Conservation (phyloP, 2,888 invertebrate genomes). For the Congeria kusceri region DNA sequence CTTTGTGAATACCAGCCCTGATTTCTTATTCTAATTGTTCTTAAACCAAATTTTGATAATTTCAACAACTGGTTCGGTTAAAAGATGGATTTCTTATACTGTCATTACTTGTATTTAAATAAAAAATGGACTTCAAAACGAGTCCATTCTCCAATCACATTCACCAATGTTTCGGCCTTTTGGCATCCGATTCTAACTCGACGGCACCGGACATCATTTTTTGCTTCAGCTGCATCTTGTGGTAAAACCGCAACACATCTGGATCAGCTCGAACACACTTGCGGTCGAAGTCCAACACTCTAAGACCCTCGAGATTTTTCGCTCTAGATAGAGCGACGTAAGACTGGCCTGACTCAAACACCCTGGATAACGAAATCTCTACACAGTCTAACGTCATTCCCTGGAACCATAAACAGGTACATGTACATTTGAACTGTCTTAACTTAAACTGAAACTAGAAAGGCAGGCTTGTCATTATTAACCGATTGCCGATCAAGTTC, state of each 20-base stretch:
- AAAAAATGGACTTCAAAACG: no score
- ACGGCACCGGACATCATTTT: slow-evolving; percentile 70
- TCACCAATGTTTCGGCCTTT: slow-evolving; percentile 63
- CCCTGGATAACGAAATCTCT: slow-evolving; percentile 95
- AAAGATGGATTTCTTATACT: no score
- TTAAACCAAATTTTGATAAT: no score
- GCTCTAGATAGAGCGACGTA: slow-evolving; percentile 98
- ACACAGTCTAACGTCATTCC: slow-evolving; percentile 97
- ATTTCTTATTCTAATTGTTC: no score
- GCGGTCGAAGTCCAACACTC: slow-evolving; percentile 94
- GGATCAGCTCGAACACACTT: slow-evolving; percentile 95
- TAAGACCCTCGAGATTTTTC: slow-evolving; percentile 93
- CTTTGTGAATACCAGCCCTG: no score
- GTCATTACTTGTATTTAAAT: no score
- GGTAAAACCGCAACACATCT: slow-evolving; percentile 93
- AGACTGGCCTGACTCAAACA: slow-evolving; percentile 98
- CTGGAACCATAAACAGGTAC: slow-evolving; percentile 86
- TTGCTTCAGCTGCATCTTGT: slow-evolving; percentile 72
- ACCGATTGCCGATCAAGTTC: no score
- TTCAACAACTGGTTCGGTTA: no score
- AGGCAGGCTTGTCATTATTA: no score
- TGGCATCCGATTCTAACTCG: slow-evolving; percentile 37
- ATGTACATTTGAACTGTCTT: no score
- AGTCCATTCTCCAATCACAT: no score
- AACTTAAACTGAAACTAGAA: no score